Evolutionary conservation across 2,797 vertebrate species (phyloP).

Genomic region (Anolis apletophallus): DNA sequence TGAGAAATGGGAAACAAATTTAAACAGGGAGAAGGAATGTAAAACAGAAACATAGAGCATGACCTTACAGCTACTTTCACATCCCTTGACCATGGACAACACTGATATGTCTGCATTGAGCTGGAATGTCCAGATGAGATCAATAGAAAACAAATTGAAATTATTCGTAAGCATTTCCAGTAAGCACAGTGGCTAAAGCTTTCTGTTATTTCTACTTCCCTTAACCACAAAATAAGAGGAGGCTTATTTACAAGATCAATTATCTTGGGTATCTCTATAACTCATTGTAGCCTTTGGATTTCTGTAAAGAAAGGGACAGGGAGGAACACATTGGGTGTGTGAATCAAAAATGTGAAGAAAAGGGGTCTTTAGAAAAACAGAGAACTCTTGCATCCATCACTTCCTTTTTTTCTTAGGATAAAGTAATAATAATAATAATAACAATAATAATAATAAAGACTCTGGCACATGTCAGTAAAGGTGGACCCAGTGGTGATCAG

Average conservation of each 20-base stretch:
- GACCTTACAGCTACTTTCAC: neutral
- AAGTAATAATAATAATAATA: neutral
- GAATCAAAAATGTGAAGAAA: neutral
- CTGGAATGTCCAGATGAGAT: neutral
- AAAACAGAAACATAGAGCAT: neutral
- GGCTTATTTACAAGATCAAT: neutral
- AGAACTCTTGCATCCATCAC: neutral
- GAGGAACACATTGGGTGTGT: neutral
- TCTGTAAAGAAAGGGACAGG: no score
- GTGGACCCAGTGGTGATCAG: no score
- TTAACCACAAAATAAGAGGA: neutral
- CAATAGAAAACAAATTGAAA: slow-evolving; percentile 2
- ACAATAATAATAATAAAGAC: no score
- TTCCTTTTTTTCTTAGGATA: neutral
- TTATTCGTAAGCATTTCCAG: neutral
- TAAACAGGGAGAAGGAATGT: neutral
- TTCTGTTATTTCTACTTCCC: neutral
- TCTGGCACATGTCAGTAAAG: no score
- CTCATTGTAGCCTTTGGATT: neutral
- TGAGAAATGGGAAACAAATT: neutral
- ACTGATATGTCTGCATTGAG: neutral
- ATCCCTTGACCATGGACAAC: neutral
- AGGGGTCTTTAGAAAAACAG: neutral
- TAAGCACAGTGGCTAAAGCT: neutral
- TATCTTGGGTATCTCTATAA: neutral